Evolutionary conservation across 2,797 vertebrate genomes (phyloP).

Genomic region (Carapus acus): DNA sequence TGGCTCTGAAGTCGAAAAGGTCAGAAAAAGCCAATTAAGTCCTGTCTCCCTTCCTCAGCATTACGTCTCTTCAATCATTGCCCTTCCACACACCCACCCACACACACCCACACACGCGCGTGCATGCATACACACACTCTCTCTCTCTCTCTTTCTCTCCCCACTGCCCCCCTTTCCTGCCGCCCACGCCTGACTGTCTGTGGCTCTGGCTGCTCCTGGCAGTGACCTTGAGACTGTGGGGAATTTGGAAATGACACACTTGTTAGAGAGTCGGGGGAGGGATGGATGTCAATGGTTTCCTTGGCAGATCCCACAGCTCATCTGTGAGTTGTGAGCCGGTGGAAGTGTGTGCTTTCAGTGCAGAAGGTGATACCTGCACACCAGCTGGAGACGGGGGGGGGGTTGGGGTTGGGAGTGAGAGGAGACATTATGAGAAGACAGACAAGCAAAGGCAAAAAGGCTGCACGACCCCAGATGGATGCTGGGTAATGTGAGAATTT

Average conservation of each 20-base stretch:
- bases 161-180: background rate
- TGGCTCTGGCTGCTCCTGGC: constrained; percentile 9
- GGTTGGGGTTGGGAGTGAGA: background rate
- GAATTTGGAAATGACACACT: constrained; percentile 55
- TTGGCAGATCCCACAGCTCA: constrained; percentile 23
- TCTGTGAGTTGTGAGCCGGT: constrained; percentile 34
- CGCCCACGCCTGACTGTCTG: background rate
- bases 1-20: no score
- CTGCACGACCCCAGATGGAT: constrained; percentile 20
- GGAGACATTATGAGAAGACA: background rate
- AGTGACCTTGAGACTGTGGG: constrained; percentile 49
- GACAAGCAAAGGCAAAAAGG: constrained; percentile 14
- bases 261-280: constrained; percentile 46
- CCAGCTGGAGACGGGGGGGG: constrained; percentile 21
- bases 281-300: constrained; percentile 44
- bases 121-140: background rate
- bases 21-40: constrained; percentile 13
- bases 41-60: constrained; percentile 10
- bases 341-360: constrained; percentile 44
- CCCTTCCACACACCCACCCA: no score
- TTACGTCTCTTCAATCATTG: constrained; percentile 10
- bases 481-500: constrained; percentile 25
- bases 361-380: constrained; percentile 50
- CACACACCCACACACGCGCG: no score
- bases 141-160: background rate